A percentile compares a stretch with the other conserved stretches of the same genome.
Conservation (phyloP, 1,140 invertebrate species). For the Macrocentrus cingulum region DNA sequence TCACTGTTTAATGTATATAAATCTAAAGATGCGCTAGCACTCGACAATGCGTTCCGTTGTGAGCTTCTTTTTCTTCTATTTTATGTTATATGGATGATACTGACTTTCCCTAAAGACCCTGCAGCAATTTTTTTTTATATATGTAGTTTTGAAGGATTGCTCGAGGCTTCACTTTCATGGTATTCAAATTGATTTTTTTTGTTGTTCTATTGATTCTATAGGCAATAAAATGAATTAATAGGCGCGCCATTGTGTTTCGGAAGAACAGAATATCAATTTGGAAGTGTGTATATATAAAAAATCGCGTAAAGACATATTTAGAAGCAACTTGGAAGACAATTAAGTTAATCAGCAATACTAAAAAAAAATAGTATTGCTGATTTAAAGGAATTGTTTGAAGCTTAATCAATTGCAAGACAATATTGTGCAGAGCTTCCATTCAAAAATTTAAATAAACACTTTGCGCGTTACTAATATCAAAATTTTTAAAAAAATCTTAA, state of each 20-base stretch:
- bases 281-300: too few species aligned
- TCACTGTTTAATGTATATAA: constrained; percentile 1
- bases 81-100: background rate
- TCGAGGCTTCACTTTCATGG: constrained; percentile 5
- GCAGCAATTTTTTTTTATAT: background rate
- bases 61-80: background rate
- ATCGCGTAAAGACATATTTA: too few species aligned
- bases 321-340: too few species aligned
- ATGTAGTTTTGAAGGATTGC: background rate
- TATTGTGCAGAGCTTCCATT: too few species aligned
- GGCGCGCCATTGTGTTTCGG: too few species aligned
- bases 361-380: too few species aligned
- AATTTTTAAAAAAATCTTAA: too few species aligned
- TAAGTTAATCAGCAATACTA: too few species aligned
- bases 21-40: background rate
- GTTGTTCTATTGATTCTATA: background rate
- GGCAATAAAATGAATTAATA: constrained; percentile 2
- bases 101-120: background rate
- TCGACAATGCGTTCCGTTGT: constrained; percentile 6
- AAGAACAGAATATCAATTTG: background rate
- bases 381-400: too few species aligned
- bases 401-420: too few species aligned
- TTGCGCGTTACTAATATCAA: too few species aligned
- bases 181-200: constrained; percentile 2
- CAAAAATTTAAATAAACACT: too few species aligned